Evolutionary conservation across 2,888 invertebrate genomes (phyloP).

Genomic region (Acronicta aceris): DNA sequence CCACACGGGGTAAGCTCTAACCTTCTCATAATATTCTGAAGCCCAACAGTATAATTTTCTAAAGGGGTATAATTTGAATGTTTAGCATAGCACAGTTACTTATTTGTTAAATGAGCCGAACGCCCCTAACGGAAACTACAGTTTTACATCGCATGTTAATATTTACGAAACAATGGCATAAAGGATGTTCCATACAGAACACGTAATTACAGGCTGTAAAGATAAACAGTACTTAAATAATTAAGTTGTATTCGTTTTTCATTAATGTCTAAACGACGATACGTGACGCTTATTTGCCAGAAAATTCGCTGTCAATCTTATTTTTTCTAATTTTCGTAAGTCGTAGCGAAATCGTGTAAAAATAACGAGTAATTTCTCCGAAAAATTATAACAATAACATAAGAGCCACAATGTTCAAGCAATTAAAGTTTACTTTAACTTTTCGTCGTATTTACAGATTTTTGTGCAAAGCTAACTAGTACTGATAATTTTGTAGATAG

Average conservation of each 20-base stretch:
- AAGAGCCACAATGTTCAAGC: too few relatives aligned
- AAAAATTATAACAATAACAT: too few relatives aligned
- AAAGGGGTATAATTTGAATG: constrained; percentile 2
- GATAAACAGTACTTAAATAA: background rate
- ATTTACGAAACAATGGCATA: background rate
- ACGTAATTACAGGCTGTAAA: background rate
- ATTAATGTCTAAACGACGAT: too few relatives aligned
- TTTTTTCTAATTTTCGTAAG: too few relatives aligned
- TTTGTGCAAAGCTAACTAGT: background rate
- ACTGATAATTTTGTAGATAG: too few relatives aligned
- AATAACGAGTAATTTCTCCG: too few relatives aligned
- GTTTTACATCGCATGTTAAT: background rate
- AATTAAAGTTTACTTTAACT: background rate
- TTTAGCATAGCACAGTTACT: constrained; percentile 5
- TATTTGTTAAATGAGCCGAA: constrained; percentile 1
- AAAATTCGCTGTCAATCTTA: too few relatives aligned
- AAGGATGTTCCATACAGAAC: background rate
- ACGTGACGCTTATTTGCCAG: too few relatives aligned
- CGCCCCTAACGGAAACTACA: constrained; percentile 4
- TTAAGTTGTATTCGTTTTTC: too few relatives aligned
- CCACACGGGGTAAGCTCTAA: too few relatives aligned
- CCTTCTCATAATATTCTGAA: background rate
- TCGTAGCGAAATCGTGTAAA: too few relatives aligned
- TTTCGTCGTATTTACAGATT: background rate
- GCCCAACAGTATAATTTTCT: background rate